phyloP scores from a whole-genome alignment of 2,888 invertebrate genomes.

The Drosophila sordidula region DNA sequence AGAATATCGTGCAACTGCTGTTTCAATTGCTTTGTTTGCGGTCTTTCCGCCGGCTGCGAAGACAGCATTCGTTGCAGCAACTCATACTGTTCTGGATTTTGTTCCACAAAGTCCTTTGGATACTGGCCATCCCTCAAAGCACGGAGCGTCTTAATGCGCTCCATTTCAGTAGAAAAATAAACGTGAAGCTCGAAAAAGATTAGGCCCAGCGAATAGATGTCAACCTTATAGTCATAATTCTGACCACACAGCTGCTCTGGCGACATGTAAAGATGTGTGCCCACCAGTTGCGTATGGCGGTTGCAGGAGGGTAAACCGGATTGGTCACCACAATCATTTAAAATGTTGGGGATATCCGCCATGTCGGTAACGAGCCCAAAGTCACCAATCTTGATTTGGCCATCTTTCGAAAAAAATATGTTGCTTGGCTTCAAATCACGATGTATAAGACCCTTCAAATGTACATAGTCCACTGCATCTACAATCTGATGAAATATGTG shows the following conservation, averaged over 20 bases:
- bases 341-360: slow-evolving; percentile 86
- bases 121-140: slow-evolving; percentile 89
- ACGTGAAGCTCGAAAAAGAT: slow-evolving; percentile 96
- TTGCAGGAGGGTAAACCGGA: slow-evolving; percentile 80
- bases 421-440: slow-evolving; percentile 98
- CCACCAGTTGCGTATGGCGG: slow-evolving; percentile 88
- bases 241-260: slow-evolving; percentile 94
- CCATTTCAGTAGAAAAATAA: slow-evolving; percentile 96
- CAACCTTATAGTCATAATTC: slow-evolving; percentile 95
- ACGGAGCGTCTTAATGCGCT: slow-evolving; percentile 90
- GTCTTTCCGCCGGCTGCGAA: slow-evolving; percentile 89
- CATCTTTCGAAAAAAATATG: slow-evolving; percentile 96
- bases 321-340: slow-evolving; percentile 76
- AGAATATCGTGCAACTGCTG: slow-evolving; percentile 75
- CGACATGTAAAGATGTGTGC: slow-evolving; percentile 98
- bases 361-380: slow-evolving; percentile 98
- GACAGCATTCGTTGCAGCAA: slow-evolving; percentile 92
- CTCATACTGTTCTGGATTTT: slow-evolving; percentile 89
- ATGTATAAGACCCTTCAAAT: slow-evolving; percentile 96
- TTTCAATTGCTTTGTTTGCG: slow-evolving; percentile 90
- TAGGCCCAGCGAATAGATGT: slow-evolving; percentile 97
- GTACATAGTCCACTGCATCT: slow-evolving; percentile 97
- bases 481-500: slow-evolving; percentile 95
- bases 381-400: slow-evolving; percentile 97
- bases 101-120: slow-evolving; percentile 88